Evolutionary conservation across 2,888 invertebrate species (phyloP).

Genomic region (Acanthosepion pharaonis): DNA sequence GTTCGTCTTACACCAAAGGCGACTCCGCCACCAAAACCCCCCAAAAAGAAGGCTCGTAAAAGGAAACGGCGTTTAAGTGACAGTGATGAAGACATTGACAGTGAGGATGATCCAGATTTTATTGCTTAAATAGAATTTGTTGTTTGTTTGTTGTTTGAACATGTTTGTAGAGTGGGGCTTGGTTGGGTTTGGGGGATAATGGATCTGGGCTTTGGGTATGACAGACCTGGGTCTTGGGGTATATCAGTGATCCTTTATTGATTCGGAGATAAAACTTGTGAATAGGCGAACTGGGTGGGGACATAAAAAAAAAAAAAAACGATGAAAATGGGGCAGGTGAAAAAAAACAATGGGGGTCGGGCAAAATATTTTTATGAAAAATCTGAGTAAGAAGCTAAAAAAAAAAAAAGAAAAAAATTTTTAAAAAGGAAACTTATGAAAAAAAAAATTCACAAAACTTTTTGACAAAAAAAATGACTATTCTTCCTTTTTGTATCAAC

Average conservation of each 20-base stretch:
- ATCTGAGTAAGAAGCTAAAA: background rate
- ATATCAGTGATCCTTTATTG: too few relatives aligned
- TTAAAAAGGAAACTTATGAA: too few relatives aligned
- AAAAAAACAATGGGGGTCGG: background rate
- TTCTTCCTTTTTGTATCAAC: background rate
- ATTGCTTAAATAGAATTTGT: constrained; percentile 52
- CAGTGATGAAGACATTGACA: constrained; percentile 66
- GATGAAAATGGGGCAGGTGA: background rate
- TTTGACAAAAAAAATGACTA: background rate
- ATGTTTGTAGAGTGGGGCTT: background rate
- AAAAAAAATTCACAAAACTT: background rate
- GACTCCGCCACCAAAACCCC: constrained; percentile 47
- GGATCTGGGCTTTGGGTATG: too few relatives aligned
- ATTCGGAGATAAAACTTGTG: background rate
- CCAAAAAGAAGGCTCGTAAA: constrained; percentile 59
- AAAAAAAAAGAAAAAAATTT: background rate
- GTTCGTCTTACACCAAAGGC: background rate
- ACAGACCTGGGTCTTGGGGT: background rate
- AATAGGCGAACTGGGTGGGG: background rate
- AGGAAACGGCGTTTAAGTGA: constrained; percentile 66
- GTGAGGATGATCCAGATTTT: constrained; percentile 67
- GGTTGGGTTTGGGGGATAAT: background rate
- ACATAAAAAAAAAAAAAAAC: background rate
- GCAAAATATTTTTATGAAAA: background rate
- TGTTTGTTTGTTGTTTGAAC: background rate